Evolutionary conservation across 2,113 vertebrate species (phyloP), one percentile per base, ranked within the genome.

Genomic region (Canis aureus): DNA sequence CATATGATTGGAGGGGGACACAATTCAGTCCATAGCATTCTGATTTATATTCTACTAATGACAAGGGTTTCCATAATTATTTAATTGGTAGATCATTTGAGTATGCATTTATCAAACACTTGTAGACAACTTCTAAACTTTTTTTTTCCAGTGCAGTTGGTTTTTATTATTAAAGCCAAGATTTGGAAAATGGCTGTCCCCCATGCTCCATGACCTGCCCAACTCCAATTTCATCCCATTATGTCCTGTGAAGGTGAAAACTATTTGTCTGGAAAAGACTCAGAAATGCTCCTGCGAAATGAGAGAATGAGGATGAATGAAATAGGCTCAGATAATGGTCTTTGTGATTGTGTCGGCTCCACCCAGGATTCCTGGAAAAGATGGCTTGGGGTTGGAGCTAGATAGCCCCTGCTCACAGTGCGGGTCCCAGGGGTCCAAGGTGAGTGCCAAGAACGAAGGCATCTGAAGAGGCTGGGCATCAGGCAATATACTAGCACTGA

Each of bases 391-490:
- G 88, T 55, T 11, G 91, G 88, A 97, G 97, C 96, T 57, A 51
- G 29, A 5, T 10, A 16, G 96, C 98, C 97, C 93, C 97, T 43
- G 96, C 79, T 98, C 98, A 97, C 98, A 98, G 96, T 95, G 98
- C 98, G 97, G 98, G 96, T 97, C 98, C 96, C 94, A 89, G 97
- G 98, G 97, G 92, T 95, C 98, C 43, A 43, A 43, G 43, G 43
- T 43, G 98, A 97, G 84, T 17, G 0, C 98, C 97, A 97, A 97
- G 98, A 98, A 99, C 98, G 97, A 99, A 99, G 99, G 98, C 98
- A 98, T 98, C 95, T 96, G 98, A 99, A 99, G 98, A 99, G 99
- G 97, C 97, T 95, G 98, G 98, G 98, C 98, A 43, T 76, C 62
- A 78, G 23, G 78, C 49, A 84, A 29, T 84, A 43, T 84, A 82